A percentile compares a stretch with the other conserved stretches of the same genome.
phyloP scores from a whole-genome alignment of 2,113 vertebrate species.

The Micronycteris hirsuta region DNA sequence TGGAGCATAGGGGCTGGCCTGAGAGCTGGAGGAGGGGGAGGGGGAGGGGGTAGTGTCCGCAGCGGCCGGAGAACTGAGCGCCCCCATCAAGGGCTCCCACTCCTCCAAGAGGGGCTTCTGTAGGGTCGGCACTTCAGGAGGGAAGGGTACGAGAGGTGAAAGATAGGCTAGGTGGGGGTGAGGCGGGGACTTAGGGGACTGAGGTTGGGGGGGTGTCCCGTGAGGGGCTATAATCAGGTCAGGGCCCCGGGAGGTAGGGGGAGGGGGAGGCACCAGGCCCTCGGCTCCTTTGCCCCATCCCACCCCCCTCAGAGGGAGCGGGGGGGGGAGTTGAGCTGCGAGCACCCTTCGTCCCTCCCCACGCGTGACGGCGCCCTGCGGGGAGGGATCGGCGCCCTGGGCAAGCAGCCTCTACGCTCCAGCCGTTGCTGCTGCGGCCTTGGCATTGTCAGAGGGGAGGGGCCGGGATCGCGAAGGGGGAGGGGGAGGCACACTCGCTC shows the following conservation, averaged over 20 bases:
- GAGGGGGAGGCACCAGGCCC: slow-evolving; percentile 4
- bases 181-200: neutral
- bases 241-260: slow-evolving; percentile 43
- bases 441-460: slow-evolving; percentile 65
- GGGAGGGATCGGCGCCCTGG: slow-evolving; percentile 44
- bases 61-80: neutral
- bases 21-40: slow-evolving; percentile 48
- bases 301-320: neutral
- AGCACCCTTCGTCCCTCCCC: slow-evolving; percentile 54
- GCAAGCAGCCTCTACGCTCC: slow-evolving; percentile 42
- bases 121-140: slow-evolving; percentile 13
- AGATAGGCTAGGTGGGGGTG: neutral
- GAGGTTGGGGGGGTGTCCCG: slow-evolving; percentile 24
- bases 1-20: slow-evolving; percentile 60
- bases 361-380: slow-evolving; percentile 60
- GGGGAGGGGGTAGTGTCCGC: slow-evolving; percentile 58
- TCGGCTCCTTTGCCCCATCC: neutral
- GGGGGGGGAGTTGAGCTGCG: slow-evolving; percentile 36
- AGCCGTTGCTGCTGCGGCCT: slow-evolving; percentile 67
- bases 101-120: neutral
- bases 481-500: slow-evolving; percentile 22
- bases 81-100: neutral
- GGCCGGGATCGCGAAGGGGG: neutral
- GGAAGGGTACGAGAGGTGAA: neutral
- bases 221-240: slow-evolving; percentile 65